Evolutionary conservation across 1,140 invertebrate genomes (phyloP).

Genomic region (Caerostris darwini): DNA sequence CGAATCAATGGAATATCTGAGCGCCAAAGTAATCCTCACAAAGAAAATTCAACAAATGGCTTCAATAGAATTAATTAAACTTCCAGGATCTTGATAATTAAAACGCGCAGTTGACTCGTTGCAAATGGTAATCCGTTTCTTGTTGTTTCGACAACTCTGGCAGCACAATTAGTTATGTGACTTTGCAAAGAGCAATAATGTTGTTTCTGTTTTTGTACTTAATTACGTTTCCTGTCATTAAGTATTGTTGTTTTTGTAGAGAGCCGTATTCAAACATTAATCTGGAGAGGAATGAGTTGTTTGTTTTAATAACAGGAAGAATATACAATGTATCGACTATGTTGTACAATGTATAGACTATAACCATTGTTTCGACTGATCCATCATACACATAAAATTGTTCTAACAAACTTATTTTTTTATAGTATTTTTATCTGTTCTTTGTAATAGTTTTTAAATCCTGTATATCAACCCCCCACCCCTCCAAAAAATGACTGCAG

Average conservation of each 20-base stretch:
- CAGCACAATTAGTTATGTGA: background rate
- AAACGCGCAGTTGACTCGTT: background rate
- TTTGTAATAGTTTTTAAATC: background rate
- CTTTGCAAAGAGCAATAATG: background rate
- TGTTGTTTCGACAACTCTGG: background rate
- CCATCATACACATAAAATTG: background rate
- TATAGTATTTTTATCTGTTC: background rate
- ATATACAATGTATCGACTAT: background rate
- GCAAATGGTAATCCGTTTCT: background rate
- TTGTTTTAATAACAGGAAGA: background rate
- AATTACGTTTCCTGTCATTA: background rate
- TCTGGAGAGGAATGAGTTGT: background rate
- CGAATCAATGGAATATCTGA: background rate
- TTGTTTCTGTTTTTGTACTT: background rate
- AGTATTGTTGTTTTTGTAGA: background rate
- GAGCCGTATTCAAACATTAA: background rate
- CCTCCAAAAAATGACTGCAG: no score
- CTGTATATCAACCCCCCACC: no score
- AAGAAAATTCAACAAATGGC: conserved; percentile 18
- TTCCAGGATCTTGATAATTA: background rate
- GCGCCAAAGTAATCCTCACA: background rate
- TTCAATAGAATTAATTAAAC: conserved; percentile 48
- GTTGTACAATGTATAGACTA: no score
- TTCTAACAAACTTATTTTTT: background rate
- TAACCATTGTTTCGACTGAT: no score